A percentile compares a stretch with the other conserved stretches of the same genome.
phyloP scores from a whole-genome alignment of 1,140 invertebrate species.

The Eubasilissa regina region DNA sequence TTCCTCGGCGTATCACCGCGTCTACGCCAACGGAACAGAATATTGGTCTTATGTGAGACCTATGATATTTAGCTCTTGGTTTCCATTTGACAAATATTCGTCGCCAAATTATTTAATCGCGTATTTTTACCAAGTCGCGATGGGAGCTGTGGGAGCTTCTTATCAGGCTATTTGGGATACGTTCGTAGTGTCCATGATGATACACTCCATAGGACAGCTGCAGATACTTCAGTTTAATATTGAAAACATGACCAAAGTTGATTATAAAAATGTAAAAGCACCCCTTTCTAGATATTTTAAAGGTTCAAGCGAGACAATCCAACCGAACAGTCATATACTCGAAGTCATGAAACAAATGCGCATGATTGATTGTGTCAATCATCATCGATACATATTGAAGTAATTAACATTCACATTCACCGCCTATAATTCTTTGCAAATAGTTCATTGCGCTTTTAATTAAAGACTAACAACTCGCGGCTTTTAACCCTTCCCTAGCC shows the following conservation, averaged over 20 bases:
- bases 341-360: background rate
- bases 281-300: background rate
- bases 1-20: slow-evolving; percentile 51
- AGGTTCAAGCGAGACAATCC: no score
- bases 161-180: slow-evolving; percentile 59
- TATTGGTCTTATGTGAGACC: slow-evolving; percentile 52
- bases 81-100: slow-evolving; percentile 59
- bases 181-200: slow-evolving; percentile 58
- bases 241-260: slow-evolving; percentile 42
- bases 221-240: slow-evolving; percentile 55
- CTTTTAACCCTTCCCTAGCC: no score
- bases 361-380: slow-evolving; percentile 58
- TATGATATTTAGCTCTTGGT: slow-evolving; percentile 61
- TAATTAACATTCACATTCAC: background rate
- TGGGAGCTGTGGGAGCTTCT: slow-evolving; percentile 53
- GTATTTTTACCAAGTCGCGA: slow-evolving; percentile 54
- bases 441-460: background rate
- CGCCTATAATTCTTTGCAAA: background rate
- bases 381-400: slow-evolving; percentile 57
- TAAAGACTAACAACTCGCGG: no score
- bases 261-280: background rate
- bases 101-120: slow-evolving; percentile 49
- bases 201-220: slow-evolving; percentile 58
- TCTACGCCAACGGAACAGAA: slow-evolving; percentile 55
- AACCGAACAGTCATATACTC: background rate